Base-by-base conservation (phyloP, 2,888 invertebrate genomes). In the Andrena bicolor region DNA sequence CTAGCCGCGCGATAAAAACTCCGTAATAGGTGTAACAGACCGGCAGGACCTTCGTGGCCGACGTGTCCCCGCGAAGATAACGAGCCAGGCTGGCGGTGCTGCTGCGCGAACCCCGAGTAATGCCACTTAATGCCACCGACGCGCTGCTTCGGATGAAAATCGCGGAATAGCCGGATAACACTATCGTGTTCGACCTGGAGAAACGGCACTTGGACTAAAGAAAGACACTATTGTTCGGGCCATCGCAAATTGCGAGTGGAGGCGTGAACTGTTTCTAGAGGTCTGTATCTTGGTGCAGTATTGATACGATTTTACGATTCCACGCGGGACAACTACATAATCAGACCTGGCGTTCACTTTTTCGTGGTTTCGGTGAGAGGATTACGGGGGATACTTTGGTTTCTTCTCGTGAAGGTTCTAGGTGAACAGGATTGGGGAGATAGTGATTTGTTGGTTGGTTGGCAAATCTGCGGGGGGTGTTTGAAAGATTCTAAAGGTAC, bases 41-140 rank as follows among this genome's bases (percentile, higher is more conserved):
- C 56, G 20, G 23, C 26, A 16, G 61, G 26, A 68, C 26, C 41
- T 20, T 61, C 66, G 66, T 23, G 75, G 75, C 23, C 41, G 41
- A 41, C 41, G 16, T 51, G 66, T 41, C 41, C 16, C 2, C 28
- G 6, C 41, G 32, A 56, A 63, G 76, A 77, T 77, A 77, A 77
- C 75, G 41, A 61, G 49, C 23, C 60, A 28, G 30, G 56, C 32
- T 58, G 5, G 58, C 41, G n/a, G 32, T 16, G 35, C 13, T 35
- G 30, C 53, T 61, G 30, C 41, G 30, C 5, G 30, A 28, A 30
- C n/a, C 53, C 35, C 23, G 53, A 53, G 35, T 35, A 68, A 68
- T 68, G 66, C 41, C 75, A 61, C 48, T 69, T 79, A 76, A 61
- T 49, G 78, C 76, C 76, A 76, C 76, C 61, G 76, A 64, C 63